Evolutionary conservation across 2,113 vertebrate species (phyloP).

Genomic region (human (Homo sapiens)): GRCh38 chr4:155690001-155690500

Average conservation of each 20-base stretch:
- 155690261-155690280: not conserved
- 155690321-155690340: not conserved
- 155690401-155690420: not conserved
- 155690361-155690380: not conserved
- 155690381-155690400: not conserved
- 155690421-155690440: not conserved
- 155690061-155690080: not conserved
- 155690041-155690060: not conserved
- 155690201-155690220: not conserved
- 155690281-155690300: not conserved
- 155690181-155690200: not conserved
- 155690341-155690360: not conserved
- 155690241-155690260: not conserved
- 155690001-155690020: not conserved
- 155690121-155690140: not conserved
- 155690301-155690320: not conserved
- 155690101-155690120: not conserved
- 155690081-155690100: not conserved
- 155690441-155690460: not conserved
- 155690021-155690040: not conserved
- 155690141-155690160: not conserved
- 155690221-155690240: not conserved
- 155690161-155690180: not conserved
- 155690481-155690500: not conserved
- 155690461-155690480: not conserved